Evolutionary conservation across 2,888 invertebrate species (phyloP), one percentile per base, ranked within the genome.

Genomic region (Toxonevra muliebris): DNA sequence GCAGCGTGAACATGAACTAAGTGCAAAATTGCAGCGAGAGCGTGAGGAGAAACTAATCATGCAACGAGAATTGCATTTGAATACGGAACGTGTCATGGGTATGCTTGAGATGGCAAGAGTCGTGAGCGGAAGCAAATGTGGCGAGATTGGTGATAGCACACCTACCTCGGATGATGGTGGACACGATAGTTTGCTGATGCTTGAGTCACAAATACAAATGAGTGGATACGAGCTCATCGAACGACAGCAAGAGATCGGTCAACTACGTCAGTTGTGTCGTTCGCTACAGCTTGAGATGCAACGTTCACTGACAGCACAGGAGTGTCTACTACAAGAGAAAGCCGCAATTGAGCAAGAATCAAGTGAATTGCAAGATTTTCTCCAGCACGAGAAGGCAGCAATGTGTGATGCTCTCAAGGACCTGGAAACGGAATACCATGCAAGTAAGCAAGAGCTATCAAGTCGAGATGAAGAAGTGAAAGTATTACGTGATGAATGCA

Each of bases 341-440:
- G 88, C 90, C 69, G 93, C 93, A 77, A 88, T 92, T 30, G 94
- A 95, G 82, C 89, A 88, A 19, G 95, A 95, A 82, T 91, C 93
- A 41, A 87, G 88, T 2, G 95, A 96, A 85, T 87, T 95, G 86
- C 93, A 94, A 81, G 95, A 95, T 80, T 96, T 96, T 82, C 87
- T 95, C 71, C 93, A 94, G 76, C 92, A 93, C 11, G 95, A 96
- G 85, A 95, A 95, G 77, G 88, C 90, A 7, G 91, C 93, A 10
- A 87, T 95, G 75, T 88, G 90, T 20, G 94, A 95, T 79, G 91
- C 94, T 0, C 86, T 95, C 54, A 89, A 90, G 52, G 95, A 95
- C 74, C 87, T 92, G 1, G 95, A 95, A 72, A 66, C 67, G n/a
- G 84, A 82, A 43, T 78, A 80, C 76, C 76, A 78, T 77, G 75